phyloP scores from a whole-genome alignment of 2,888 invertebrate species.

The Temnothorax rugatulus region DNA sequence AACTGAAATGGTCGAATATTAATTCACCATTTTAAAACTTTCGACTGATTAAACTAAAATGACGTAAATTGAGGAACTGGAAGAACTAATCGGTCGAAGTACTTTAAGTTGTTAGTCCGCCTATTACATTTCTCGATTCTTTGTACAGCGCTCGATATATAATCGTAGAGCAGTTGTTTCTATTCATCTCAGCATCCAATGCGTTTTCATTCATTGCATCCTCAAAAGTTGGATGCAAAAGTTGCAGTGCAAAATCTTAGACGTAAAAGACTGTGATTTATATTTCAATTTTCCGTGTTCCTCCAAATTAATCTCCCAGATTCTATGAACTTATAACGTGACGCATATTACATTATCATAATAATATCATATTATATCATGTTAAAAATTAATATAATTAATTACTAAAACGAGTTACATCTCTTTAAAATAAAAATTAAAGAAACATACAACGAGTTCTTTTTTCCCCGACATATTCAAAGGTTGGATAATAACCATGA shows the following conservation, averaged over 20 bases:
- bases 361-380: neutral
- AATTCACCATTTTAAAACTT: constrained; percentile 20
- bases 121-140: constrained; percentile 22
- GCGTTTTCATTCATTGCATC: neutral
- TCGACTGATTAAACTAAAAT: constrained; percentile 31
- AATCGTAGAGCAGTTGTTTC: neutral
- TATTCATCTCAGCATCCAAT: neutral
- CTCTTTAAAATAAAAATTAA: constrained; percentile 2
- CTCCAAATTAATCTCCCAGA: neutral
- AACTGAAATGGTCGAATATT: neutral
- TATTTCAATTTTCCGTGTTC: neutral
- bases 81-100: constrained; percentile 23
- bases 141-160: neutral
- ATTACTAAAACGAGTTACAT: neutral
- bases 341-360: neutral
- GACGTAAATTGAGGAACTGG: neutral
- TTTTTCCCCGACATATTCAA: neutral
- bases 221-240: neutral
- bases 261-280: neutral
- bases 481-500: neutral
- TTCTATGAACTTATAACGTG: neutral
- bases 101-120: constrained; percentile 30
- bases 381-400: constrained; percentile 21
- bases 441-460: neutral
- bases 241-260: neutral